Evolutionary conservation across 2,888 invertebrate species (phyloP).

Genomic region (Nomada ruficornis): DNA sequence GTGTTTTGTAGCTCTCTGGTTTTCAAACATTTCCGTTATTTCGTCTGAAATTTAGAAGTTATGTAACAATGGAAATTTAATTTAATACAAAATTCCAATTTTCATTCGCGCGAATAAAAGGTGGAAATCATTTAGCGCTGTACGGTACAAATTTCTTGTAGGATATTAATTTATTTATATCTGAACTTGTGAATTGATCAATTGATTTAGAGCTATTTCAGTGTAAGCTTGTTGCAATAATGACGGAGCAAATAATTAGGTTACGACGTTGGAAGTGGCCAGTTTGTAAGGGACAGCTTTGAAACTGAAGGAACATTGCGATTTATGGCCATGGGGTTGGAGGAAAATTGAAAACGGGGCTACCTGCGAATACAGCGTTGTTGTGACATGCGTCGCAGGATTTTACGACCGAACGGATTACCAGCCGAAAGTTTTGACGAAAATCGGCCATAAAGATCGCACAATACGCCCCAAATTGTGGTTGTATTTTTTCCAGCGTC

Average conservation of each 20-base stretch:
- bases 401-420: constrained; percentile 57
- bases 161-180: too few relatives aligned
- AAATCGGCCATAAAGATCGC: constrained; percentile 41
- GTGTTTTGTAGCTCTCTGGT: too few relatives aligned
- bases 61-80: too few relatives aligned
- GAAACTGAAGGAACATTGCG: not conserved
- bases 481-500: constrained; percentile 12
- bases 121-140: too few relatives aligned
- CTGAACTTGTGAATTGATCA: too few relatives aligned
- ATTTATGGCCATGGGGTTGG: not conserved
- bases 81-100: too few relatives aligned
- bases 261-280: not conserved
- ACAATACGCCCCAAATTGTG: constrained; percentile 35
- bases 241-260: too few relatives aligned
- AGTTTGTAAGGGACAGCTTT: not conserved
- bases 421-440: constrained; percentile 51
- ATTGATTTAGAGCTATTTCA: too few relatives aligned
- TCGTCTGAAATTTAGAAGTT: too few relatives aligned
- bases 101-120: too few relatives aligned
- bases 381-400: constrained; percentile 51
- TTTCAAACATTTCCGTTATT: too few relatives aligned
- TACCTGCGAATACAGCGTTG: constrained; percentile 50
- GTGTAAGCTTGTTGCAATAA: not conserved
- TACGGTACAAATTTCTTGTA: too few relatives aligned
- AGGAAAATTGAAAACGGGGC: constrained; percentile 16